Evolutionary conservation across 2,113 vertebrate genomes (phyloP).

Genomic region (Halcyon malimbica): DNA sequence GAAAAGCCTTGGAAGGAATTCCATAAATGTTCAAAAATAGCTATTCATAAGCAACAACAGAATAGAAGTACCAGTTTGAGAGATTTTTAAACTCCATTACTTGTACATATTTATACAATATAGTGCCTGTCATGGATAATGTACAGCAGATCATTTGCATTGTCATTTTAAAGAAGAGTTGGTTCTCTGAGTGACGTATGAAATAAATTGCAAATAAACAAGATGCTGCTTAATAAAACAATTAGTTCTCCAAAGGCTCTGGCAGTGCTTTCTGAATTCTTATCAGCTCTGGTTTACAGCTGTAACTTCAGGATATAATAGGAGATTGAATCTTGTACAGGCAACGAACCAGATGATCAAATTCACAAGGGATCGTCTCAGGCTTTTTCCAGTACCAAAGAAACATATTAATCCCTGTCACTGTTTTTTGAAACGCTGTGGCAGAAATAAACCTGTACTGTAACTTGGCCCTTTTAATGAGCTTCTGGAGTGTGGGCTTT

Average conservation of each 20-base stretch:
- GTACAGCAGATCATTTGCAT: conserved; percentile 30
- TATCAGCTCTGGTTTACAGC: conserved; percentile 83
- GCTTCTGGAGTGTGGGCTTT: conserved; percentile 83
- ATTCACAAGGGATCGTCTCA: conserved; percentile 87
- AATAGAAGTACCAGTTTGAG: conserved; percentile 70
- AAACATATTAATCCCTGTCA: conserved; percentile 91
- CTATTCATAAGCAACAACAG: conserved; percentile 67
- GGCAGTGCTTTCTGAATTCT: conserved; percentile 80
- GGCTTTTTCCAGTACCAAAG: conserved; percentile 87
- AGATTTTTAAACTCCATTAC: conserved; percentile 67
- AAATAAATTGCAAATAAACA: conserved; percentile 77
- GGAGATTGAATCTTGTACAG: conserved; percentile 81
- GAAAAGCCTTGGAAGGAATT: conserved; percentile 75
- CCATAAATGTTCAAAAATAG: conserved; percentile 71
- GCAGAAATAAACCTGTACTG: conserved; percentile 87
- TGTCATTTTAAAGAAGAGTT: conserved; percentile 39
- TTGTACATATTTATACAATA: conserved; percentile 69
- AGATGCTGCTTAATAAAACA: conserved; percentile 78
- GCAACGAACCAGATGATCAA: conserved; percentile 90
- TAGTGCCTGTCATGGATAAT: conserved; percentile 52
- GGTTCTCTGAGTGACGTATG: conserved; percentile 32
- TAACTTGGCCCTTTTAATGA: conserved; percentile 88
- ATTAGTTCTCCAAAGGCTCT: conserved; percentile 70
- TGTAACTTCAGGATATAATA: conserved; percentile 89
- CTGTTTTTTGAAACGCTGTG: conserved; percentile 88